Conservation (phyloP, 2,797 vertebrate genomes). For the Sphenodon punctatus region DNA sequence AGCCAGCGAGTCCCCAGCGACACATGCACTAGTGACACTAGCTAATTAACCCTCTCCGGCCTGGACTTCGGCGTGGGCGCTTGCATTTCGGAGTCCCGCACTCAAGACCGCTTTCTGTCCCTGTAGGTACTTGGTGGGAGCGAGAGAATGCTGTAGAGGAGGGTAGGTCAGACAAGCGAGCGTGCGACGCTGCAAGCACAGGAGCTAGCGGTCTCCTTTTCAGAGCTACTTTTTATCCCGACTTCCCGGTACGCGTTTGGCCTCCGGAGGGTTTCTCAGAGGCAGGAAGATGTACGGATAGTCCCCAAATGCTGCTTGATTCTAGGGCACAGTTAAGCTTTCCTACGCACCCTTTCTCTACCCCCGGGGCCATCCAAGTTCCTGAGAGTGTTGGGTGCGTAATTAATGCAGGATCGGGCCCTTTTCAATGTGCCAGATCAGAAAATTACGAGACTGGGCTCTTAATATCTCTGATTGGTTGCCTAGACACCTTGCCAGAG, state of each 20-base stretch:
- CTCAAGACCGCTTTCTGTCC: not conserved
- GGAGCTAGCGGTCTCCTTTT: slow-evolving; percentile 30
- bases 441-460: slow-evolving; percentile 24
- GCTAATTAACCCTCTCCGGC: slow-evolving; percentile 52
- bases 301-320: not conserved
- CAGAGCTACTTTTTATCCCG: slow-evolving; percentile 56
- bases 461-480: slow-evolving; percentile 56
- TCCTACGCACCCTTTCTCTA: too few species aligned
- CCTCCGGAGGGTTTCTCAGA: not conserved
- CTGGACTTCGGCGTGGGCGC: slow-evolving; percentile 23
- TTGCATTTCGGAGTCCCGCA: not conserved
- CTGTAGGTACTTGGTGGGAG: not conserved
- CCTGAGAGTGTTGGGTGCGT: slow-evolving; percentile 36
- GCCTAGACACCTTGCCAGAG: slow-evolving; percentile 28
- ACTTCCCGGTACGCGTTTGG: slow-evolving; percentile 49
- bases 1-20: slow-evolving; percentile 6
- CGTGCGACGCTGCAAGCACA: not conserved
- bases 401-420: slow-evolving; percentile 18
- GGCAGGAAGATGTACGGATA: slow-evolving; percentile 9
- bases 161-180: not conserved
- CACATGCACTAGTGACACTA: slow-evolving; percentile 48
- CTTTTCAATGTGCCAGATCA: slow-evolving; percentile 30
- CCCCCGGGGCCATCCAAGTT: slow-evolving; percentile 12
- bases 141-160: slow-evolving; percentile 4
- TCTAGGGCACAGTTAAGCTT: not conserved